phyloP scores from a whole-genome alignment of 1,140 invertebrate genomes.

The Zaprionus nigranus region DNA sequence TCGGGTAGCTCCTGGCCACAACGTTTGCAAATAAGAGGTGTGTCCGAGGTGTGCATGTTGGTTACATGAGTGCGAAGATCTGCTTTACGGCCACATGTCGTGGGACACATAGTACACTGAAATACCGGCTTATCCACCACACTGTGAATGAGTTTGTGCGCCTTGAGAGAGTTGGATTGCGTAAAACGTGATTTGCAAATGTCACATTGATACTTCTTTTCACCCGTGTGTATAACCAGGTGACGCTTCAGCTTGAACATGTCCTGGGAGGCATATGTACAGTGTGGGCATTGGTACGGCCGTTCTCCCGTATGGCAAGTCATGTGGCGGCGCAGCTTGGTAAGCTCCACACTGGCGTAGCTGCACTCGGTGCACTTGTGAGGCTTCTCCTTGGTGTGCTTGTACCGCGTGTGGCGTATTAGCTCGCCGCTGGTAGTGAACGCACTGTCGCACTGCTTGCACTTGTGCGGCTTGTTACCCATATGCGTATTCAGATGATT shows the following conservation, averaged over 20 bases:
- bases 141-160: constrained; percentile 97
- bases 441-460: constrained; percentile 95
- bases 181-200: constrained; percentile 96
- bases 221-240: constrained; percentile 97
- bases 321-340: constrained; percentile 96
- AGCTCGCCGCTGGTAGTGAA: constrained; percentile 98
- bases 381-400: constrained; percentile 97
- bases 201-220: constrained; percentile 93
- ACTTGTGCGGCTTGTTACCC: constrained; percentile 96
- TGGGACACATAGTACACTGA: constrained; percentile 97
- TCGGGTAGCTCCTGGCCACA: constrained; percentile 97
- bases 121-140: constrained; percentile 97
- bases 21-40: constrained; percentile 95
- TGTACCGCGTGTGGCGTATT: constrained; percentile 95
- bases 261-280: constrained; percentile 98
- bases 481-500: constrained; percentile 99
- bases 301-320: constrained; percentile 94
- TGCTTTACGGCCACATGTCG: constrained; percentile 98
- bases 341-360: constrained; percentile 97
- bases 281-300: constrained; percentile 94
- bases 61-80: constrained; percentile 98
- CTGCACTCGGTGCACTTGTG: constrained; percentile 97
- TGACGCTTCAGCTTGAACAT: constrained; percentile 98
- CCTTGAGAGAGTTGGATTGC: constrained; percentile 97
- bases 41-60: constrained; percentile 97